Conservation (phyloP, 2,888 invertebrate genomes). For the Orthonevra nobilis region DNA sequence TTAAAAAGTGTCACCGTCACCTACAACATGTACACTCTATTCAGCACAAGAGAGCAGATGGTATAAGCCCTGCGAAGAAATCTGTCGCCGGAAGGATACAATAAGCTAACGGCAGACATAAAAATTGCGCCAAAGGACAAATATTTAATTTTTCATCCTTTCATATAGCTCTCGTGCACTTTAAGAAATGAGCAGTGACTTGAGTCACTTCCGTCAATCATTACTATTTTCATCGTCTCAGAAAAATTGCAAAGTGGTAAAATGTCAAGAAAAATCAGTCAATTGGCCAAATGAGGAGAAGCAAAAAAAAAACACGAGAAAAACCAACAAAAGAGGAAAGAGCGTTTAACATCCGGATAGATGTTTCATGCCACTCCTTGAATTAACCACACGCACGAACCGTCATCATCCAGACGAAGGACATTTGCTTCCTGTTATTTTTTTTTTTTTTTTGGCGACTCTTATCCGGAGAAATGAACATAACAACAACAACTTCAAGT, state of each 20-base stretch:
- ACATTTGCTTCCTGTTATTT: constrained; percentile 12
- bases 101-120: constrained; percentile 35
- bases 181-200: constrained; percentile 25
- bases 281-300: constrained; percentile 15
- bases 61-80: too few species aligned
- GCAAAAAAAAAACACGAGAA: too few species aligned
- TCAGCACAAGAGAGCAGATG: not conserved
- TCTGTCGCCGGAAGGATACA: constrained; percentile 6
- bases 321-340: constrained; percentile 34
- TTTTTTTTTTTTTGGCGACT: constrained; percentile 1
- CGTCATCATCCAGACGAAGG: constrained; percentile 23
- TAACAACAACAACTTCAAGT: constrained; percentile 44
- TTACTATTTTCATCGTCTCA: constrained; percentile 12
- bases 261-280: not conserved
- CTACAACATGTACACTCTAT: too few species aligned
- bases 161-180: constrained; percentile 16
- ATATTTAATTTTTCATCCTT: constrained; percentile 51
- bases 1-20: constrained; percentile 49
- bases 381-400: constrained; percentile 56
- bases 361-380: constrained; percentile 30
- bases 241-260: too few species aligned
- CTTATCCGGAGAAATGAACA: not conserved
- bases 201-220: too few species aligned
- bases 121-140: constrained; percentile 50
- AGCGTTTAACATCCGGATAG: constrained; percentile 2